phyloP scores from a whole-genome alignment of 2,888 invertebrate species.

The Candidula unifasciata region DNA sequence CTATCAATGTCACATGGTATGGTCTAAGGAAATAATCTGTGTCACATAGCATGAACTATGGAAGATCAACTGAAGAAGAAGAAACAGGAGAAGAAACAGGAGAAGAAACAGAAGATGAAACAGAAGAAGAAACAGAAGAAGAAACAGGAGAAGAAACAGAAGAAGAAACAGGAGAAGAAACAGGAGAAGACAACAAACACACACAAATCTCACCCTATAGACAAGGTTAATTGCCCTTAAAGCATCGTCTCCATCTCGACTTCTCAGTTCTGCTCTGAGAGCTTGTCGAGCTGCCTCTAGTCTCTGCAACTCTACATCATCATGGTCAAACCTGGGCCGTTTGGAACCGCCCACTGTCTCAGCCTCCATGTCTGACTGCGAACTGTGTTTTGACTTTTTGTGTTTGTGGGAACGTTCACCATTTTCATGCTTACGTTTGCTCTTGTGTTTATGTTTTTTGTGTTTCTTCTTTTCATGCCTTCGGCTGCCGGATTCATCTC shows the following conservation, averaged over 20 bases:
- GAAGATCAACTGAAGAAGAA: too few species aligned
- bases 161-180: too few species aligned
- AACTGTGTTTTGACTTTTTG: slow-evolving; percentile 70
- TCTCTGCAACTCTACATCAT: slow-evolving; percentile 72
- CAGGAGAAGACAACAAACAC: too few species aligned
- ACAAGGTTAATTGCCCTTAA: slow-evolving; percentile 56
- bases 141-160: too few species aligned
- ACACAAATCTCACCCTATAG: slow-evolving; percentile 50
- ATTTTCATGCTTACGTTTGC: slow-evolving; percentile 83
- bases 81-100: too few species aligned
- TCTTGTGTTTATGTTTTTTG: slow-evolving; percentile 75
- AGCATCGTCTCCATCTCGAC: slow-evolving; percentile 50
- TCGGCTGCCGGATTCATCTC: slow-evolving; percentile 59
- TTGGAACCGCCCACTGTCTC: slow-evolving; percentile 52
- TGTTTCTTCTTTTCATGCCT: slow-evolving; percentile 64
- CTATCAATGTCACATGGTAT: too few species aligned
- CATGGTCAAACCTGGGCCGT: slow-evolving; percentile 58
- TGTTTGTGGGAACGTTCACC: slow-evolving; percentile 68
- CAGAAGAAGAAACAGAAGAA: too few species aligned
- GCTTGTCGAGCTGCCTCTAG: slow-evolving; percentile 76
- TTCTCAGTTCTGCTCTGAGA: slow-evolving; percentile 74
- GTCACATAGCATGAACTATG: too few species aligned
- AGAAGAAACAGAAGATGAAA: too few species aligned
- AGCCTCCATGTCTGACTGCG: slow-evolving; percentile 26
- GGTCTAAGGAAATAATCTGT: too few species aligned